Base-by-base conservation (phyloP, 2,113 vertebrate species). In the Climacteris rufus region DNA sequence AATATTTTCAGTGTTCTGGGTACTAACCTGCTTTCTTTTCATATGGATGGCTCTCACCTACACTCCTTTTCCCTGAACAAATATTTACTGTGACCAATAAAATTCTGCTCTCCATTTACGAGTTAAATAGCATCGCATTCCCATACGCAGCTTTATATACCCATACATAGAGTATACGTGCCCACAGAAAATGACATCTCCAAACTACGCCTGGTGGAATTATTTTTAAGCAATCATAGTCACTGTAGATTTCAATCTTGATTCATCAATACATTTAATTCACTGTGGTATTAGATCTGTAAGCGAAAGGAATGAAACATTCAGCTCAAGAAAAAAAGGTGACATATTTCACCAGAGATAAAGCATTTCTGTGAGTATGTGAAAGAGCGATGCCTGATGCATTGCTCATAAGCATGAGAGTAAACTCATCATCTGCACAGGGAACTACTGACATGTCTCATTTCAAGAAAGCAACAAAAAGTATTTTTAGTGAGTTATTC, bases 31-130 rank as follows among this genome's bases (percentile, higher is more conserved):
- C 65, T 95, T 95, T 91, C 92, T 95, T 96, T 97, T 97, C 84
- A 59, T 96, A 94, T 82, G 68, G 75, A 88, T 96, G 90, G 83
- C 83, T 93, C 86, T 84, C 83, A 90, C 88, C 88, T 94, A 77
- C 37, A 28, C 93, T 90, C 69, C 89, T 94, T 75, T 91, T 74
- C 92, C 83, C 78, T 76, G 61, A 96, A 66, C 75, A 95, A 96
- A 96, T 97, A 96, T 96, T 97, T 96, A 92, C 94, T 70, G 87
- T 76, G 68, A 92, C 84, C 89, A 96, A 94, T 94, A 95, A 97
- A 95, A 94, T 94, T 92, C 81, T 93, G 86, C 66, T 93, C 78
- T 85, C 83, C 89, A 80, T 94, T 96, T 96, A 94, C 5, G 84
- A 97, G 93, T 95, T 95, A 95, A 94, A 93, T 70, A 94, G 87